Conservation (phyloP, 2,888 invertebrate species). For the Folsomia candida region DNA sequence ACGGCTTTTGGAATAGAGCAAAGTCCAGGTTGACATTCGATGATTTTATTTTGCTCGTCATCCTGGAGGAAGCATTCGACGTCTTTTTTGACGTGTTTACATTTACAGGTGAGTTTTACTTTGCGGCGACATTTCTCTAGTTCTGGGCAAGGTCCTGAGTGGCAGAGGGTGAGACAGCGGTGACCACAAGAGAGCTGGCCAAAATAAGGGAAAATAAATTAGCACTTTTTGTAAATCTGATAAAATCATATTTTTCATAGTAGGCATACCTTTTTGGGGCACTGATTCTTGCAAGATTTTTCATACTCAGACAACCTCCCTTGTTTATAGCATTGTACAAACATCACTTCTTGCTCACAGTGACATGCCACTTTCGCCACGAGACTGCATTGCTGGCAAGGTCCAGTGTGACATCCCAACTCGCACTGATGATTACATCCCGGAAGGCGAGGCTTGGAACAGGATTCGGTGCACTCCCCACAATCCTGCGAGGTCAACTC, state of each 20-base stretch:
- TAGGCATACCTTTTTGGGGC: constrained; percentile 81
- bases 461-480: constrained; percentile 43
- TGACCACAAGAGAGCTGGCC: constrained; percentile 83
- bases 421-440: constrained; percentile 57
- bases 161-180: constrained; percentile 71
- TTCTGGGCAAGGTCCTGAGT: constrained; percentile 68
- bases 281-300: constrained; percentile 74
- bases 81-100: constrained; percentile 73
- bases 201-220: no score
- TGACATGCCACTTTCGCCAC: constrained; percentile 73
- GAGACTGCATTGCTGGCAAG: constrained; percentile 72
- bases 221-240: no score
- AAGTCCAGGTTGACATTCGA: constrained; percentile 39
- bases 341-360: constrained; percentile 73
- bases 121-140: constrained; percentile 72
- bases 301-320: constrained; percentile 58
- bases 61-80: constrained; percentile 45
- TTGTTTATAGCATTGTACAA: constrained; percentile 68
- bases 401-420: constrained; percentile 59
- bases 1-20: constrained; percentile 40
- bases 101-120: constrained; percentile 73
- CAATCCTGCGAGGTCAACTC: constrained; percentile 29
- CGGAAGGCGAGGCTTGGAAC: constrained; percentile 52
- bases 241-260: no score
- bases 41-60: constrained; percentile 33